Evolutionary conservation across 2,113 vertebrate genomes (phyloP), one percentile per base, ranked within the genome.

Genomic region (Sphaerodactylus townsendi): DNA sequence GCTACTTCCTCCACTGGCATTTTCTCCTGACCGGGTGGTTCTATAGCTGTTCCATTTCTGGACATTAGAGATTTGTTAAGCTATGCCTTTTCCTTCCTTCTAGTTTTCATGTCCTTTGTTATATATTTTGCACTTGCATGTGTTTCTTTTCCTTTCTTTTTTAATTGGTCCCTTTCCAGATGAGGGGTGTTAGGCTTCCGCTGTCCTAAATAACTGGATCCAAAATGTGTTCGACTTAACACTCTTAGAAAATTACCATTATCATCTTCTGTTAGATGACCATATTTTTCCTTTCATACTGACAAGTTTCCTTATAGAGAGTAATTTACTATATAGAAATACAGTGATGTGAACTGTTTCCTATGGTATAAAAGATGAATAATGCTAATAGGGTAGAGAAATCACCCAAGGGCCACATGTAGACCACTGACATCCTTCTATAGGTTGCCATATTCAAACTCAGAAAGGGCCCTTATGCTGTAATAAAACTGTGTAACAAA

Each of bases 201-300:
- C 72, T 85, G 30, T 79, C 71, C 53, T 25, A 76, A 71, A 14
- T 50, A 35, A 33, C 71, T 15, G 3, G 30, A 81, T 87, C 72
- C 48, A 77, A 86, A 69, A 65, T 82, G 74, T 82, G 73, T 50
- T 79, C 44, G 82, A 66, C 39, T 91, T 21, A n/a, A 59, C 79
- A 82, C 62, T 86, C 53, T 46, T 87, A 66, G 25, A 84, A 73
- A 79, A 75, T 39, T 78, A 81, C 14, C 77, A 83, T 30, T 23
- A 35, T 33, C 39, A 66, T 21, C 17, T n/a, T 48, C n/a, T 66
- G 21, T 68, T 68, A 33, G 77, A n/a, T 44, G 76, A 30, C 37
- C 15, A 44, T 25, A 78, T 11, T 17, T 79, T 79, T n/a, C 30
- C 19, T 4, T 66, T 33, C 8, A 23, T 30, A n/a, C 19, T 10